phyloP scores from a whole-genome alignment of 1,140 invertebrate species.

The Chrysopa pallens region DNA sequence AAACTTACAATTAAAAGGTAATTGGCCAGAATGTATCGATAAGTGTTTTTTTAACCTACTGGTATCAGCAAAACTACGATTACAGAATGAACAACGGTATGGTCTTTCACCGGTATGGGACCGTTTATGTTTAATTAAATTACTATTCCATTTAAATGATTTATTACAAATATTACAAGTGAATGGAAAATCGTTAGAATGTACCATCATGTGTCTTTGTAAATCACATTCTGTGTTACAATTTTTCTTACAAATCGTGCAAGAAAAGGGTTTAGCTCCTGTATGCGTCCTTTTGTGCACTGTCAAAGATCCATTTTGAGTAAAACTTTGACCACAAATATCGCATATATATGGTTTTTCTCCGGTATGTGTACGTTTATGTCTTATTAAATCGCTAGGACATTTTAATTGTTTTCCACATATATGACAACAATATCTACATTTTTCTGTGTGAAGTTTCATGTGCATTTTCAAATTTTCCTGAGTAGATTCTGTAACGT shows the following conservation, averaged over 20 bases:
- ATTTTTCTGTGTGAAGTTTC: too few species aligned
- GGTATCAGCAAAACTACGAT: conserved; percentile 73
- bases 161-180: not conserved
- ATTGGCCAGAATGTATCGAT: conserved; percentile 82
- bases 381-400: conserved; percentile 4
- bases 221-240: too few species aligned
- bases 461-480: too few species aligned
- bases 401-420: conserved; percentile 2
- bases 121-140: conserved; percentile 16
- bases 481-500: too few species aligned
- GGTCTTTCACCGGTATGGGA: conserved; percentile 81
- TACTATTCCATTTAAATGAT: not conserved
- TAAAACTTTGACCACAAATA: too few species aligned
- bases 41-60: conserved; percentile 78
- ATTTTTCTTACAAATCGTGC: not conserved
- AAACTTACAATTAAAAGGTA: conserved; percentile 73
- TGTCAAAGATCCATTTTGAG: too few species aligned
- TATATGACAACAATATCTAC: not conserved
- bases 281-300: too few species aligned
- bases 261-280: too few species aligned
- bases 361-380: conserved; percentile 3
- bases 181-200: not conserved
- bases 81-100: conserved; percentile 71
- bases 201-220: not conserved
- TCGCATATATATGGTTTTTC: conserved; percentile 4